Evolutionary conservation across 2,797 vertebrate genomes (phyloP).

Genomic region (Champsocephalus gunnari): DNA sequence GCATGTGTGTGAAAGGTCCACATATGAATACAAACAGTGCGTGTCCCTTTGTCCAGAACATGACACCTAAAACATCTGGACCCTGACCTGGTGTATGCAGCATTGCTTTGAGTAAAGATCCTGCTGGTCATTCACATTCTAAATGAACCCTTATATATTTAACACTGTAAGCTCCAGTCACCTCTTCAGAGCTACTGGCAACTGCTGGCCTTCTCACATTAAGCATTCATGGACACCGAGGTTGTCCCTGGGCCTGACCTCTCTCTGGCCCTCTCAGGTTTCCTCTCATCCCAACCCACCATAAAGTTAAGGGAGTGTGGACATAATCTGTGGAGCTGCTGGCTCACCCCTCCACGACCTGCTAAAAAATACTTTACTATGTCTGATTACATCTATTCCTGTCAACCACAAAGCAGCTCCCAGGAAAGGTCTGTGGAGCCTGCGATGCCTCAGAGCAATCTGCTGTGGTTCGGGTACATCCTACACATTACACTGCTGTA

Average conservation of each 20-base stretch:
- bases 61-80: constrained; percentile 6
- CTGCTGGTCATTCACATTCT: background rate
- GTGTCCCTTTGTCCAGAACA: constrained; percentile 12
- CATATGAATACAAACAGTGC: constrained; percentile 3
- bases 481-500: constrained; percentile 3
- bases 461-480: constrained; percentile 26
- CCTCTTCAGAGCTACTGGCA: constrained; percentile 31
- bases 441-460: constrained; percentile 35
- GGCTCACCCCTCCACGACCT: constrained; percentile 78
- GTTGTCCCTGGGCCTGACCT: constrained; percentile 47
- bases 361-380: constrained; percentile 63
- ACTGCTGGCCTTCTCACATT: constrained; percentile 33
- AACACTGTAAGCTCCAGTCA: background rate
- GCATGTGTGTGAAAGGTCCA: constrained; percentile 12
- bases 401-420: constrained; percentile 64
- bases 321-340: constrained; percentile 70
- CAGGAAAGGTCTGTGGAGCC: constrained; percentile 46
- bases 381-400: constrained; percentile 79
- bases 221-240: constrained; percentile 8
- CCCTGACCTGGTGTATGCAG: background rate
- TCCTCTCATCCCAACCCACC: constrained; percentile 59
- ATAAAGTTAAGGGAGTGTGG: constrained; percentile 69
- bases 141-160: background rate
- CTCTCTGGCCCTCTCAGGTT: constrained; percentile 45
- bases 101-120: background rate